Percentiles rank a stretch among this genome's conserved stretches.
Evolutionary conservation across 2,888 invertebrate species (phyloP).

Genomic region (Platycnemis pennipes): DNA sequence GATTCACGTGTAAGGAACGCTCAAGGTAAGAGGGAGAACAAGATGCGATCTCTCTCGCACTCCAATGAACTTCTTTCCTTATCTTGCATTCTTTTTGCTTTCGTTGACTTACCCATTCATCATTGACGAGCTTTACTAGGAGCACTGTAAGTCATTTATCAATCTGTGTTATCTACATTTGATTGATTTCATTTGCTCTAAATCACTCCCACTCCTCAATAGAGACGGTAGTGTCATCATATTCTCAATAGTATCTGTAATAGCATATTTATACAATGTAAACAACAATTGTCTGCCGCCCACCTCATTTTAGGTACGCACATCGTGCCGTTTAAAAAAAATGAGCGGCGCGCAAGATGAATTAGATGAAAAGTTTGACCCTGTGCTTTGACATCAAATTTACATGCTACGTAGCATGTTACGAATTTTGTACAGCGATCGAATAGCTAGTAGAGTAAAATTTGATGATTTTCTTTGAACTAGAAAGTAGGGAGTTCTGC

Average conservation of each 20-base stretch:
- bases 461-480: no score
- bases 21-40: conserved; percentile 30
- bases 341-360: not conserved
- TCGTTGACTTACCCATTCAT: conserved; percentile 17
- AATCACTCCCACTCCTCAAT: not conserved
- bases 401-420: no score
- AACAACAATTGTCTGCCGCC: no score
- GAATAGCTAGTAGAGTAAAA: no score
- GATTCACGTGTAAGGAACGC: conserved; percentile 33
- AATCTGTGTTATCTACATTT: not conserved
- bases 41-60: not conserved
- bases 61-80: conserved; percentile 13
- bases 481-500: no score
- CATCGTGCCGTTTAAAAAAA: not conserved
- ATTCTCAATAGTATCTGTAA: not conserved
- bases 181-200: not conserved
- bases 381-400: no score
- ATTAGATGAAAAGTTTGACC: no score
- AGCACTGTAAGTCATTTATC: conserved; percentile 29
- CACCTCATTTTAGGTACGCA: not conserved
- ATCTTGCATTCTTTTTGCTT: conserved; percentile 52
- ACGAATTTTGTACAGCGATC: no score
- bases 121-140: not conserved
- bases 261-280: no score
- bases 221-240: not conserved